Evolutionary conservation across 2,888 invertebrate genomes (phyloP), one percentile per base, ranked within the genome.

Genomic region (Hofmannophila pseudospretella): DNA sequence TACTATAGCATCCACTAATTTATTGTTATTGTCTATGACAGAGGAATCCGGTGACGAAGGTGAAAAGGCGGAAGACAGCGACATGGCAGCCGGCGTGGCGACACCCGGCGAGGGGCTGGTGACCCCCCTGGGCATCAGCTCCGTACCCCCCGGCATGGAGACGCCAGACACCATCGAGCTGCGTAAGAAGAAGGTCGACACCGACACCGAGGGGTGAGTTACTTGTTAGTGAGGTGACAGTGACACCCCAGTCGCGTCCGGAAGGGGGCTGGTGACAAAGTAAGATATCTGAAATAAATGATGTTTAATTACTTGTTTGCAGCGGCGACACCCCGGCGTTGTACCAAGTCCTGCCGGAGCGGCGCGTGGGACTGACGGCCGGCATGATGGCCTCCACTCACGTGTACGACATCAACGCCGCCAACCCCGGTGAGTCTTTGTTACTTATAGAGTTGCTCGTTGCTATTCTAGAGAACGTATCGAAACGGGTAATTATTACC

Each of bases 311-410:
- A n/a, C n/a, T n/a, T 5, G 5, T 38, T 41, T 30, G 0, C 65
- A 95, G 96, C 27, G 93, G 93, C 19, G 98, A 98, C 66, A 97
- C 97, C 0, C 98, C 98, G 1, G 95, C 96, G 0, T 84, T 99
- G 14, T 99, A 97, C 80, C 97, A 97, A 58, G 95, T 99, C 40
- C 79, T 99, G 40, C 98, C 98, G 16, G 99, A 99, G 85, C 95
- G 97, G 61, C 93, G 96, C 46, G 92, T 93, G 16, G 98, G 98
- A 39, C 91, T 96, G 34, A 91, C 98, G 37, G 93, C 95, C 1
- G 94, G 93, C 38, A 98, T 99, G 98, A 98, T 99, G 97, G 99
- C 95, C 2, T 98, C 98, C 30, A 96, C 96, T 0, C 99, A 99
- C 75, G 96, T 98, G 0, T 99, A 99, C 72, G 99, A 99, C 67